A percentile compares a stretch with the other conserved stretches of the same genome.
Conservation (phyloP, 2,888 invertebrate species). For the Tanytarsus gracilentus region DNA sequence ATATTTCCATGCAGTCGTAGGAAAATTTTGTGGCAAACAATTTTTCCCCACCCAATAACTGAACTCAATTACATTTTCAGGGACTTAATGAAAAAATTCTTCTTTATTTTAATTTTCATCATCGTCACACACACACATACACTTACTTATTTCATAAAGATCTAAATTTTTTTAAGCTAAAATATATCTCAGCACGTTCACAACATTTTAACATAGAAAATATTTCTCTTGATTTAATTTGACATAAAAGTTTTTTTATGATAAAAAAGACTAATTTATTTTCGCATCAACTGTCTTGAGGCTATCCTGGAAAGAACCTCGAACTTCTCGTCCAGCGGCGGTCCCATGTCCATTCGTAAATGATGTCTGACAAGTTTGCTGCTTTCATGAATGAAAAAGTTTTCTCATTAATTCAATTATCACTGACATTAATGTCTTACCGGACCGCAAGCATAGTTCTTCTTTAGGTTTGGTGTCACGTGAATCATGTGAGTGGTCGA, state of each 20-base stretch:
- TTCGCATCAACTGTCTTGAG: conserved; percentile 6
- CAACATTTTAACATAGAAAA: neutral
- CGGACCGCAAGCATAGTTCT: conserved; percentile 5
- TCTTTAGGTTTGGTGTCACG: conserved; percentile 23
- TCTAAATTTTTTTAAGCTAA: no score
- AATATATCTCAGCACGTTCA: neutral
- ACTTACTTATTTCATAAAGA: no score
- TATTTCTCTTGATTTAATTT: neutral
- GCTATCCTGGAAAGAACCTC: conserved; percentile 11
- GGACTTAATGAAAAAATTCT: no score
- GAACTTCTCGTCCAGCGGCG: neutral
- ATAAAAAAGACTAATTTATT: conserved; percentile 13
- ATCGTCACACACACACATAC: no score
- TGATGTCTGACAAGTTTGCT: conserved; percentile 28
- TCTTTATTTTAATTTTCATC: neutral
- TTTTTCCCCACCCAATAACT: no score
- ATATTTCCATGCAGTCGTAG: no score
- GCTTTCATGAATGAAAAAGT: neutral
- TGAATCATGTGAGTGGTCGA: conserved; percentile 27
- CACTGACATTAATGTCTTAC: neutral
- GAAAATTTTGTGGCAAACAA: no score
- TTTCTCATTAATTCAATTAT: neutral
- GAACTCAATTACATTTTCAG: no score
- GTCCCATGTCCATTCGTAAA: neutral
- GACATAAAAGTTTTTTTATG: neutral